Conservation (phyloP, 2,113 vertebrate genomes). For the Phyllostomus discolor region DNA sequence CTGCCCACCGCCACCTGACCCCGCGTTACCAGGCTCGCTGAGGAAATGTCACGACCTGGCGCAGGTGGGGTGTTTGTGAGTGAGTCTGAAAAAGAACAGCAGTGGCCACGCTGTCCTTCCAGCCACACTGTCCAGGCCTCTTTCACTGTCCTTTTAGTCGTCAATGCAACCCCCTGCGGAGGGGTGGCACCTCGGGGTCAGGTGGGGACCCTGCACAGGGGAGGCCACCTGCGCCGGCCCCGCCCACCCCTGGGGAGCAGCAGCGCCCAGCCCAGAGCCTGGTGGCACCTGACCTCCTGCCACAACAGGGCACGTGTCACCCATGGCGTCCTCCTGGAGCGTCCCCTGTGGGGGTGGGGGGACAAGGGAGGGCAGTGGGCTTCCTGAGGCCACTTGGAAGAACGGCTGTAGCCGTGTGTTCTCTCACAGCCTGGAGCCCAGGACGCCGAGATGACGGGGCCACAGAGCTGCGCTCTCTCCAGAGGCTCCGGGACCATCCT, state of each 20-base stretch:
- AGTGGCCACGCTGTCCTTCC: rapidly evolving
- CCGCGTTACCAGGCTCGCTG: too few species aligned
- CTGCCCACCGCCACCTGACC: too few species aligned
- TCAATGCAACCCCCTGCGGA: not conserved
- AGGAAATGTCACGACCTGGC: not conserved
- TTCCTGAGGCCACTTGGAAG: not conserved
- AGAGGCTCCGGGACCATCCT: not conserved
- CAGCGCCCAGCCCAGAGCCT: not conserved
- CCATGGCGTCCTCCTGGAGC: not conserved
- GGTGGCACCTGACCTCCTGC: not conserved
- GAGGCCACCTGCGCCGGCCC: not conserved
- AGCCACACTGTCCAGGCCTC: not conserved
- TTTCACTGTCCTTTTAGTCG: not conserved
- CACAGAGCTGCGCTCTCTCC: not conserved
- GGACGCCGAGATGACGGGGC: not conserved
- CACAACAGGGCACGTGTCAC: not conserved
- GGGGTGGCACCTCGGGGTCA: not conserved
- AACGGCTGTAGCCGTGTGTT: not conserved
- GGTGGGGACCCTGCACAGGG: not conserved
- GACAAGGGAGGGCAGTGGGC: too few species aligned
- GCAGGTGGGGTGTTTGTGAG: not conserved
- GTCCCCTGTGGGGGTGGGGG: not conserved
- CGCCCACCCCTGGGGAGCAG: not conserved
- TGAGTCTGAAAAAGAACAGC: not conserved
- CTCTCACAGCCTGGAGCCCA: not conserved